Base-by-base conservation (phyloP, 2,888 invertebrate species). In the Acrocyrtus sp. region DNA sequence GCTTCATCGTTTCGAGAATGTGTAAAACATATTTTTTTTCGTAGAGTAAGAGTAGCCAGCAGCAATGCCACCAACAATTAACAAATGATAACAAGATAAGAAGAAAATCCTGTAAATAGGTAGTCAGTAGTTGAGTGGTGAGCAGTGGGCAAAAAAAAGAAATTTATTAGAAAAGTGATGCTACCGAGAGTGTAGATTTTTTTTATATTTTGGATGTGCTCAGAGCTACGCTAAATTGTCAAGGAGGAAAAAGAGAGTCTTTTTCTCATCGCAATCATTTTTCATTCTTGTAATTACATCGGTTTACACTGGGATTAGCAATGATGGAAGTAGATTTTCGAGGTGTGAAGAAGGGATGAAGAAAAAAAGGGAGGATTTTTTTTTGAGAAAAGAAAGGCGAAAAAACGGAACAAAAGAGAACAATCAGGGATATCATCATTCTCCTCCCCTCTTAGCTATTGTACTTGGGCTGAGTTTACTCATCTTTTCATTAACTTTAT, bases 61-160 rank as follows among this genome's bases (percentile, higher is more conserved):
- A 34, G 34, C 34, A 34, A 34, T 34, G 34, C 34, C 57, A 63
- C 34, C 54, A 56, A 54, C 58, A 72, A 72, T 66, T 66, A 72
- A 66, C 68, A 65, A 72, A 66, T 65, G 72, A 72, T 66, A 72
- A 72, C 65, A 72, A 72, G 72, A 43, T 17, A 57, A 21, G 29
- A 34, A 8, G 34, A n/a, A n/a, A n/a, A n/a, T n/a, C n/a, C n/a
- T n/a, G n/a, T n/a, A n/a, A n/a, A n/a, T n/a, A 34, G 34, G 34
- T 34, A 34, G n/a, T n/a, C n/a, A n/a, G n/a, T n/a, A n/a, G n/a
- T n/a, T n/a, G n/a, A n/a, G n/a, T n/a, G n/a, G n/a, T n/a, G n/a
- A n/a, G n/a, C n/a, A n/a, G n/a, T n/a, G n/a, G n/a, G n/a, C n/a
- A n/a, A n/a, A n/a, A n/a, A n/a, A n/a, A n/a, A n/a, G n/a, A n/a